A percentile compares a stretch with the other conserved stretches of the same genome.
phyloP scores from a whole-genome alignment of 2,113 vertebrate genomes.

The Rhinopomastus cyanomelas region DNA sequence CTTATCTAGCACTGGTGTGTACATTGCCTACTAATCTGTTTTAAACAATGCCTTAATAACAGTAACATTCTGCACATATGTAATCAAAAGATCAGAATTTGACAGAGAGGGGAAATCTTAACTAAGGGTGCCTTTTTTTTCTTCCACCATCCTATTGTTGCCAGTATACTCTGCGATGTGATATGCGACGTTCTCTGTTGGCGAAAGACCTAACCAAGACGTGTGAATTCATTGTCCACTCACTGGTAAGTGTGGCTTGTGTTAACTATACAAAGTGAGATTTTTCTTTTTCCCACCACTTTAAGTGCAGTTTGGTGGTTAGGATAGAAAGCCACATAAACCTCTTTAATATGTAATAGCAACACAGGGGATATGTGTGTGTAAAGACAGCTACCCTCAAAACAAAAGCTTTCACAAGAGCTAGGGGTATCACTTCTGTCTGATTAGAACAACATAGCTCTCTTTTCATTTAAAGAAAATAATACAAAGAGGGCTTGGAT shows the following conservation, averaged over 20 bases:
- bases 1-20: not conserved
- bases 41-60: not conserved
- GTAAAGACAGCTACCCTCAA: not conserved
- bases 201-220: constrained; percentile 94
- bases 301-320: not conserved
- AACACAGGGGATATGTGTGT: fast-evolving
- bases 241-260: constrained; percentile 76
- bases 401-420: not conserved
- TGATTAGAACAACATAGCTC: not conserved
- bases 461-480: not conserved
- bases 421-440: not conserved
- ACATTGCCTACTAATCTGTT: not conserved
- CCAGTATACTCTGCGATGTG: constrained; percentile 93
- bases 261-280: not conserved
- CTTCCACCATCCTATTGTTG: not conserved
- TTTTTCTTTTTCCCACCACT: fast-evolving
- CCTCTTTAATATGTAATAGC: not conserved
- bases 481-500: not conserved
- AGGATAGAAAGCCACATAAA: not conserved
- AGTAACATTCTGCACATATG: not conserved
- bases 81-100: not conserved
- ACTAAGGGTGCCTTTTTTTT: not conserved
- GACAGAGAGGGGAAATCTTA: not conserved
- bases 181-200: constrained; percentile 90
- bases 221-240: constrained; percentile 96